Evolutionary conservation across 2,797 vertebrate species (phyloP).

Genomic region (Clarias platycephalus): DNA sequence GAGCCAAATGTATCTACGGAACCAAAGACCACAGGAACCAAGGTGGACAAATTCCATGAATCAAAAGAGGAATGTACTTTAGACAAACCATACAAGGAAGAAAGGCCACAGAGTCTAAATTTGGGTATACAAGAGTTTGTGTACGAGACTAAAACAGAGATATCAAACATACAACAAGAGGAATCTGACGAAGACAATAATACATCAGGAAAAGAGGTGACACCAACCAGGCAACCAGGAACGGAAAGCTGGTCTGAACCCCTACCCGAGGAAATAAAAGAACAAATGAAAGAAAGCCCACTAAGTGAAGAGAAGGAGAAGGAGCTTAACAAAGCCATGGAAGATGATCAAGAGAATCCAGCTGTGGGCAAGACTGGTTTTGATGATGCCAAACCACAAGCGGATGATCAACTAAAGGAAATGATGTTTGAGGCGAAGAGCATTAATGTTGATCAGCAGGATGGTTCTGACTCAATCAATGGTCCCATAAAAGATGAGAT

Average conservation of each 20-base stretch:
- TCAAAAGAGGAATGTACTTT: conserved; percentile 60
- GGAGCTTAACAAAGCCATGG: conserved; percentile 54
- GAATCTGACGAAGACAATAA: conserved; percentile 71
- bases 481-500: conserved; percentile 67
- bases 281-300: conserved; percentile 44
- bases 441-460: conserved; percentile 54
- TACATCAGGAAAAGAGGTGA: conserved; percentile 51
- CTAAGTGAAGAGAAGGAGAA: conserved; percentile 31
- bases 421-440: conserved; percentile 56
- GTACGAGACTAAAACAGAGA: conserved; percentile 63
- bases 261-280: conserved; percentile 29
- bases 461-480: conserved; percentile 62
- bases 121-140: conserved; percentile 69
- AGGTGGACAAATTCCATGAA: conserved; percentile 62
- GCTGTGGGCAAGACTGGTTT: conserved; percentile 46
- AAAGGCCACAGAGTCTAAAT: conserved; percentile 76
- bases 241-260: conserved; percentile 45
- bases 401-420: conserved; percentile 57
- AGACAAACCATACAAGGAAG: conserved; percentile 68
- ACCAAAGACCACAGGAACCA: conserved; percentile 57
- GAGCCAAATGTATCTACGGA: conserved; percentile 58
- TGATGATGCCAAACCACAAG: conserved; percentile 30
- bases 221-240: conserved; percentile 49
- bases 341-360: conserved; percentile 52
- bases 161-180: conserved; percentile 66